Evolutionary conservation across 2,888 invertebrate genomes (phyloP), one percentile per base, ranked within the genome.

Genomic region (Leptinotarsa tumamoca): DNA sequence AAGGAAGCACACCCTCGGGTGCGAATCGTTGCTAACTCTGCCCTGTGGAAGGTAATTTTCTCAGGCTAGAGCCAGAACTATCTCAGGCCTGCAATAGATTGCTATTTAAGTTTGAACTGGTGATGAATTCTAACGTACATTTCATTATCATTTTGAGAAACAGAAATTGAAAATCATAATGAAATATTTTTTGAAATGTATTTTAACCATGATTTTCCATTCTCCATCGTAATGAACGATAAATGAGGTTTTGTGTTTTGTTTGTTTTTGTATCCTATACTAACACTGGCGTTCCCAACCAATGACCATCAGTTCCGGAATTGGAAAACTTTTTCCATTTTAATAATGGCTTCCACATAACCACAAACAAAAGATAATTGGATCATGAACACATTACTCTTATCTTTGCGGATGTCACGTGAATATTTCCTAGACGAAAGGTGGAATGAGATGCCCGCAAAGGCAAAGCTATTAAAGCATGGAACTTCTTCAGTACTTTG

Each of bases 251-350:
- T 33, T 7, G 15, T 21, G 56, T 56, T 18, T 56, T 21, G 21
- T 21, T 13, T 18, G 21, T 14, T 58, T 21, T 23, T 58, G 14
- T 23, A 18, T 23, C 21, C 13, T 2, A 4, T 58, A 58, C 21
- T 33, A 56, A 18, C 14, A 56, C 13, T 14, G 21, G 2, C 13
- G 10, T 56, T 21, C 13, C 13, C 58, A 14, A 58, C 18, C 21
- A 23, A 21, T 58, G 58, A 27, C 58, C 58, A 23, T 58, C 23
- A 58, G 21, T 58, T 58, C 58, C 23, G 4, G 2, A 58, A 58
- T 58, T 58, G 21, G 58, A 63, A 63, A 63, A 63, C 43, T 63
- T 63, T 33, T 63, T 63, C 63, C 63, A 58, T 58, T 58, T 58
- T 14, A 23, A 58, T 58, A 58, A 27, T n/a, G 63, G 10, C 63